Evolutionary conservation across 2,888 invertebrate species (phyloP), one percentile per base, ranked within the genome.

Genomic region (Amiota minor): DNA sequence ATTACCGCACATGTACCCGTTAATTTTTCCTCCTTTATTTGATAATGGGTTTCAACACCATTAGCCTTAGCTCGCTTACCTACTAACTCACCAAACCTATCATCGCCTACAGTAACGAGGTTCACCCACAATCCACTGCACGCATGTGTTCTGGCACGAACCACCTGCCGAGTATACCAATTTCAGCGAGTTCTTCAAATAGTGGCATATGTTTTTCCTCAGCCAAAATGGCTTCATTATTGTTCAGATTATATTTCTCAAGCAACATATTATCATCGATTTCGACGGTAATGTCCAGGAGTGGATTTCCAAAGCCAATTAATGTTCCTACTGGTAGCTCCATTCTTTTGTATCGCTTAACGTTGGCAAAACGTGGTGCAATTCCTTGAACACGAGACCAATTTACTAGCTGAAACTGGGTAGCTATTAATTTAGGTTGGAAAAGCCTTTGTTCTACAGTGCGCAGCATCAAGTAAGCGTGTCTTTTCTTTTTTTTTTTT

Each of bases 291-390:
- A 83, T 77, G 45, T 83, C 83, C 62, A 83, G 74, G 47, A 83
- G 47, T 0, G 83, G 86, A 72, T 86, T 83, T 8, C 86, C 83
- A 9, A 86, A 83, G 3, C 83, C 86, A 59, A 83, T 56, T 0
- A 83, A 23, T 0, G 78, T 9, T n/a, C 76, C 80, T 59, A 78
- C 75, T 0, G 78, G 71, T 0, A 86, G 1, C 1, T 81, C 78
- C 77, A 80, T 80, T 11, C 11, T 20, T 9, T 59, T 20, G 9
- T 3, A 11, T 11, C 18, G 56, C 16, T 56, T 59, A 16, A 16
- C 20, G 3, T 35, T 35, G 35, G 0, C 0, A 35, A 0, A 35
- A 35, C 6, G 35, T 4, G 35, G 2, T 35, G 35, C 6, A 35
- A 6, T 4, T 8, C 6, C 6, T 4, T 23, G 2, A 3, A 23